Percentiles rank a stretch among this genome's conserved stretches.
These are phyloP conservation scores for Caranx melampygus DNA, from an alignment of 2,113 vertebrate genomes.

Conservation along the genomic window DNA sequence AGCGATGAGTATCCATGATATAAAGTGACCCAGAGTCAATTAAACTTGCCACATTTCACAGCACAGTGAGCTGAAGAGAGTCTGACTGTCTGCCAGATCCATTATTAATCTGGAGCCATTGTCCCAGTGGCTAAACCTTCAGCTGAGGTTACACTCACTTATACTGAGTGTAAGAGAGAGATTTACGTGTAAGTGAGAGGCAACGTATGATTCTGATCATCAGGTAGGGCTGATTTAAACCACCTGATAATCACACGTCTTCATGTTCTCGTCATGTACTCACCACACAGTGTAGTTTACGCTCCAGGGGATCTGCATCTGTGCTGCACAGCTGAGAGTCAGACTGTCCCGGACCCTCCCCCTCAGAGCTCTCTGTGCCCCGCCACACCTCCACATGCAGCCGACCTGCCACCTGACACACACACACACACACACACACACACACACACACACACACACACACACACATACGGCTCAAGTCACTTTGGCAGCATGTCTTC, in stretches of 20 bases:
- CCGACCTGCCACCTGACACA: slow-evolving; percentile 89
- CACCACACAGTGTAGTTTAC: slow-evolving; percentile 91
- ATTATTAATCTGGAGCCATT: slow-evolving; percentile 20
- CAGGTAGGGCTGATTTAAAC: background rate
- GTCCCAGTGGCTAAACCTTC: background rate
- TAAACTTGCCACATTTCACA: slow-evolving; percentile 18
- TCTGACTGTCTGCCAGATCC: slow-evolving; percentile 11
- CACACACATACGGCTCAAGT: background rate
- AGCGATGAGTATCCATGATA: background rate
- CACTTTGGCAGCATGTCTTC: background rate
- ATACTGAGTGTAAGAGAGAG: background rate
- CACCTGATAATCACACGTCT: background rate
- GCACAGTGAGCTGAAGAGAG: background rate
- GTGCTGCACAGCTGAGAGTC: slow-evolving; percentile 58
- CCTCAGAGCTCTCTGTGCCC: slow-evolving; percentile 86
- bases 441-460: slow-evolving; percentile 7
- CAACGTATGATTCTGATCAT: background rate
- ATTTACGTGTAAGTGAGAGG: background rate
- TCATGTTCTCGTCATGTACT: slow-evolving; percentile 79
- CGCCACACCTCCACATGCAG: slow-evolving; percentile 92
- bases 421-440: slow-evolving; percentile 29
- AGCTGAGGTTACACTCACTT: background rate
- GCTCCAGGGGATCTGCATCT: slow-evolving; percentile 87
- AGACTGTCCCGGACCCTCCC: slow-evolving; percentile 66
- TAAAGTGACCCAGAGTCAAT: slow-evolving; percentile 17